phyloP scores from a whole-genome alignment of 2,797 vertebrate species.

The Centropyge bicolor region DNA sequence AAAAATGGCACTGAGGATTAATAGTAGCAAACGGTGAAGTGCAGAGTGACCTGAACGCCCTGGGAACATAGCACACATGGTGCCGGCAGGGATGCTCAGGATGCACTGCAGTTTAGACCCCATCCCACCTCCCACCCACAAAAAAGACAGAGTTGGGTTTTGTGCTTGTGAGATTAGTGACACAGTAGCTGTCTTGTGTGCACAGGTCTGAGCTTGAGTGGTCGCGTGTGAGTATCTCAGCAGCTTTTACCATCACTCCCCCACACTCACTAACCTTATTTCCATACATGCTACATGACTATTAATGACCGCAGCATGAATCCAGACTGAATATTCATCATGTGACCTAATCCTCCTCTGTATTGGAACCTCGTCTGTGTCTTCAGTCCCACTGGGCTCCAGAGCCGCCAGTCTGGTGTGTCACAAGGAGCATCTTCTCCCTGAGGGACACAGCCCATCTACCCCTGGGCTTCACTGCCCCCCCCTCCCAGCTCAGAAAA shows the following conservation, averaged over 20 bases:
- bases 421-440: constrained; percentile 26
- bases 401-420: neutral
- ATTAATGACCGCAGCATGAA: constrained; percentile 50
- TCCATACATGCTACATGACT: constrained; percentile 51
- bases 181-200: neutral
- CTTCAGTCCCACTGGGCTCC: constrained; percentile 31
- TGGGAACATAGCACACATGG: constrained; percentile 22
- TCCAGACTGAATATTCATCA: constrained; percentile 63
- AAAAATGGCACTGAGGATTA: constrained; percentile 3
- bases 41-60: neutral
- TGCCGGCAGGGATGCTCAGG: neutral
- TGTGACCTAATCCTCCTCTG: constrained; percentile 46
- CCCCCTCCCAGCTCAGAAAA: constrained; percentile 8
- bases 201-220: neutral
- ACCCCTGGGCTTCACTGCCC: neutral
- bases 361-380: constrained; percentile 6
- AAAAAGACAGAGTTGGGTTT: neutral
- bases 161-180: constrained; percentile 5
- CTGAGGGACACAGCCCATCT: constrained; percentile 14
- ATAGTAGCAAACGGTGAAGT: constrained; percentile 25
- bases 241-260: constrained; percentile 15
- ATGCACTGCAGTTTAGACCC: neutral
- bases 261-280: constrained; percentile 27
- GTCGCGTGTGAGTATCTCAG: neutral
- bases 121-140: neutral